Evolutionary conservation across 2,113 vertebrate genomes (phyloP).

Genomic region (Eublepharis macularius): DNA sequence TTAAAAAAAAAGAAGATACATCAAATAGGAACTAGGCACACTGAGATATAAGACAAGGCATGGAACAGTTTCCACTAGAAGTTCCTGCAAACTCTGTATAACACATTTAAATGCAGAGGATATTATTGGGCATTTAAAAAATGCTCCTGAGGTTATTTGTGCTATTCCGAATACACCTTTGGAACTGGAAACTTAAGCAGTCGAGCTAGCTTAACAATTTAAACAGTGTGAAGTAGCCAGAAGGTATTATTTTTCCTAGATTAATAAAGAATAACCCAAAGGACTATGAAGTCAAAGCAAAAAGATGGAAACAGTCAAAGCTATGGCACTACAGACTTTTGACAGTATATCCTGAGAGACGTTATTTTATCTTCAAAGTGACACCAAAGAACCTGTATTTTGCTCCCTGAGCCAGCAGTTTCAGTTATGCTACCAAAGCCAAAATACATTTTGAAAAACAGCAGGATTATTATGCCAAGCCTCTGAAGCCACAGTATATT

Average conservation of each 20-base stretch:
- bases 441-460: slow-evolving; percentile 56
- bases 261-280: slow-evolving; percentile 75
- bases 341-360: slow-evolving; percentile 67
- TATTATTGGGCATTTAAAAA: slow-evolving; percentile 40
- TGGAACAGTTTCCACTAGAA: neutral
- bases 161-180: slow-evolving; percentile 33
- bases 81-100: slow-evolving; percentile 13
- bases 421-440: slow-evolving; percentile 42
- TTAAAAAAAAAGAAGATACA: neutral
- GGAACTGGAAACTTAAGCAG: slow-evolving; percentile 51
- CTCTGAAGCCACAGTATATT: slow-evolving; percentile 50
- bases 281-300: slow-evolving; percentile 65
- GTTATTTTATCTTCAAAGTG: slow-evolving; percentile 72
- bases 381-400: slow-evolving; percentile 53
- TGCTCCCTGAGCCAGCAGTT: slow-evolving; percentile 61
- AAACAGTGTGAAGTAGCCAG: slow-evolving; percentile 65
- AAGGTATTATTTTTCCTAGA: slow-evolving; percentile 72
- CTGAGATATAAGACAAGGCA: neutral
- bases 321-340: slow-evolving; percentile 55
- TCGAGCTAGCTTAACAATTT: slow-evolving; percentile 66
- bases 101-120: slow-evolving; percentile 31
- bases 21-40: neutral
- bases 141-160: slow-evolving; percentile 25
- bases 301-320: slow-evolving; percentile 61
- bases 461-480: slow-evolving; percentile 50